phyloP scores from a whole-genome alignment of 2,113 vertebrate genomes.

The Zeus faber region DNA sequence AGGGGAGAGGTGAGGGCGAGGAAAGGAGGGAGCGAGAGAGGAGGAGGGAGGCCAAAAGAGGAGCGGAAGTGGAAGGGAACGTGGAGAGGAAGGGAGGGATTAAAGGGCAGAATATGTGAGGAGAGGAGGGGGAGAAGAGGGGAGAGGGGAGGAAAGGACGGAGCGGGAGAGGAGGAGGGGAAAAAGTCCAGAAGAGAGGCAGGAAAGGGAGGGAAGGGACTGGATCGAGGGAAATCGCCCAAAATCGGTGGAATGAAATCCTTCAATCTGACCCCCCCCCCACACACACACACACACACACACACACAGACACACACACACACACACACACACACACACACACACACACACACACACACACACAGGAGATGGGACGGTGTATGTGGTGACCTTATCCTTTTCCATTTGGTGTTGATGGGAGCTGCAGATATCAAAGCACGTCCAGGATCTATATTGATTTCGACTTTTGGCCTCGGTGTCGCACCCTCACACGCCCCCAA shows the following conservation, averaged over 20 bases:
- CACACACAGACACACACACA: slow-evolving; percentile 18
- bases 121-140: not conserved
- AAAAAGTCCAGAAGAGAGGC: not conserved
- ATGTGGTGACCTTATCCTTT: slow-evolving; percentile 56
- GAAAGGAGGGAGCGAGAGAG: no score
- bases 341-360: no score
- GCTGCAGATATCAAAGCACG: slow-evolving; percentile 55
- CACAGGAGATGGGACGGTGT: slow-evolving; percentile 55
- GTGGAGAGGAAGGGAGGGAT: not conserved
- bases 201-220: slow-evolving; percentile 20
- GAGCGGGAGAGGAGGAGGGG: not conserved
- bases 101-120: not conserved
- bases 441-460: slow-evolving; percentile 52
- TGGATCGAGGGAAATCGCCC: slow-evolving; percentile 45
- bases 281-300: slow-evolving; percentile 1
- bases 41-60: not conserved
- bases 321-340: slow-evolving; percentile 28
- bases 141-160: not conserved
- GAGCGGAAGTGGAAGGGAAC: no score
- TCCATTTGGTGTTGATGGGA: slow-evolving; percentile 53
- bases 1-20: not conserved
- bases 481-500: slow-evolving; percentile 41
- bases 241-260: slow-evolving; percentile 36
- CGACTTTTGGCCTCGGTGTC: slow-evolving; percentile 56
- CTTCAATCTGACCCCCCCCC: no score